Conservation (phyloP, 1,140 invertebrate species). For the Trachelipus rathkii region DNA sequence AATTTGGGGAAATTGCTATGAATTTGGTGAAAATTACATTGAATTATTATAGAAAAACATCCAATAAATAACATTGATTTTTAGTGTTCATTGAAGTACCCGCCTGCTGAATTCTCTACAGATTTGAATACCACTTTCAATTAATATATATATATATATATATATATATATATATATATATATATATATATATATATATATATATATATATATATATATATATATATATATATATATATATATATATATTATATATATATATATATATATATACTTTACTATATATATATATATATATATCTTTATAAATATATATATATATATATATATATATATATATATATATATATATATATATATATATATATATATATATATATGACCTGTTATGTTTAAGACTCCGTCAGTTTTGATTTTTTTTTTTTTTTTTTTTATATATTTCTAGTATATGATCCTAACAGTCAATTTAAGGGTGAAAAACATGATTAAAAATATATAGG, state of each 20-base stretch:
- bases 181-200: conserved; percentile 17
- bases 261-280: conserved; percentile 8
- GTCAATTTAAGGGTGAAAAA: no score
- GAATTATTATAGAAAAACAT: no score
- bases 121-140: background rate
- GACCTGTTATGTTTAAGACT: no score
- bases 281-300: conserved; percentile 28
- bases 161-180: conserved; percentile 23
- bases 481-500: no score
- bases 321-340: conserved; percentile 19
- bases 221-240: conserved; percentile 23
- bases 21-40: no score
- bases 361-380: conserved; percentile 8
- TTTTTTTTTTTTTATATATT: no score
- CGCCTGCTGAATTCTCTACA: no score
- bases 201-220: conserved; percentile 23
- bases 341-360: background rate
- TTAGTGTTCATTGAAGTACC: no score
- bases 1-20: no score
- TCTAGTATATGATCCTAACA: no score
- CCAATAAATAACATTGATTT: no score
- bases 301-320: conserved; percentile 20
- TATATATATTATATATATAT: conserved; percentile 25
- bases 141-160: conserved; percentile 22
- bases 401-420: no score